Percentiles rank a stretch among this genome's conserved stretches.
These are phyloP conservation scores for Mustela lutreola DNA, from an alignment of 2,113 vertebrate species.

Conservation along the genomic window DNA sequence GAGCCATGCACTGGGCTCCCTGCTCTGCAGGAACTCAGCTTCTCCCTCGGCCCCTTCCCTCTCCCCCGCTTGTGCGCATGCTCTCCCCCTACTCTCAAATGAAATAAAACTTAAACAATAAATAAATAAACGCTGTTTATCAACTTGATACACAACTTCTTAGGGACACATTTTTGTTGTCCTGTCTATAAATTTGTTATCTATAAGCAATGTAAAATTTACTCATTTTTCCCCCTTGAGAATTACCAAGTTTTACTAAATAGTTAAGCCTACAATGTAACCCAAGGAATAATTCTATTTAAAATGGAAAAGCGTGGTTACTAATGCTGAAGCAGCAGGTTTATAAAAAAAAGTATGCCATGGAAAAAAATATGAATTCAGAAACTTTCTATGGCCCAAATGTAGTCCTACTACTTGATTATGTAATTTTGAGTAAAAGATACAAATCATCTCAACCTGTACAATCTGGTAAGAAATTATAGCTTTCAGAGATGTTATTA, in stretches of 20 bases:
- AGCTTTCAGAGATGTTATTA: constrained; percentile 8
- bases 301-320: neutral
- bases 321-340: constrained; percentile 6
- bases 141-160: neutral
- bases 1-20: too few relatives aligned
- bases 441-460: neutral
- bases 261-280: neutral
- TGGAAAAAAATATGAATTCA: constrained; percentile 5
- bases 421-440: constrained; percentile 2
- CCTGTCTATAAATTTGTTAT: neutral
- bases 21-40: neutral
- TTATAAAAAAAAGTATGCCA: neutral
- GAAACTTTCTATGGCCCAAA: neutral
- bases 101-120: too few relatives aligned
- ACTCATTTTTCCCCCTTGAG: neutral
- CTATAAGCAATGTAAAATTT: constrained; percentile 10
- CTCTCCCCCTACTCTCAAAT: too few relatives aligned
- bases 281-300: constrained; percentile 31
- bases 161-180: neutral
- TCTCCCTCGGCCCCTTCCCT: too few relatives aligned
- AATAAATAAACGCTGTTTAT: neutral
- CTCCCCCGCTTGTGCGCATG: fast-evolving
- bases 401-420: neutral
- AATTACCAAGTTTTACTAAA: neutral
- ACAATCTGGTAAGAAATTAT: neutral